Evolutionary conservation across 2,797 vertebrate genomes (phyloP), one percentile per base, ranked within the genome.

Genomic region (Sebastes baramenuke): DNA sequence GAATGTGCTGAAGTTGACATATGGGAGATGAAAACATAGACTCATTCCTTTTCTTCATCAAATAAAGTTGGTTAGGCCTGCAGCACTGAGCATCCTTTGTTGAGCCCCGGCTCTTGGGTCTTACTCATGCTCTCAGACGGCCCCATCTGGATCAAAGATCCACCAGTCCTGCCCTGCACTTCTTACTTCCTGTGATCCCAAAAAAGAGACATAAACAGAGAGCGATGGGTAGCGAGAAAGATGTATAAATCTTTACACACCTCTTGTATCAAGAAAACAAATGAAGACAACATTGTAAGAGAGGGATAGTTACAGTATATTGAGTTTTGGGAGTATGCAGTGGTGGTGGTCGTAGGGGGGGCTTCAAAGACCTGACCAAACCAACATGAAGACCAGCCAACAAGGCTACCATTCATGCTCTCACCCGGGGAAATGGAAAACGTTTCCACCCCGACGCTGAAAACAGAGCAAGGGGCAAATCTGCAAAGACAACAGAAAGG

Each of bases 31-130:
- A 89, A 91, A 90, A 87, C 72, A 84, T 70, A 86, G 62, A 79
- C 52, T 72, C 81, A 81, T 85, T 86, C 77, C 77, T 83, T 85
- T 76, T 78, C 58, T 82, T 73, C 58, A 61, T 90, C 75, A 86
- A 80, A 87, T 88, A 67, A 83, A 83, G 81, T 67, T 75, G 86
- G 73, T 69, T 62, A 25, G 59, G 80, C 77, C 71, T 73, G 68
- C 64, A 90, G 84, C 82, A 94, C 94, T 94, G 82, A 94, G 88
- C 91, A 89, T 83, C 90, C 88, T 93, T 94, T 94, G 93, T 95
- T 92, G 83, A 81, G 84, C 27, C 4, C 14, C 2, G 4, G 75
- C 87, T 85, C 87, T 72, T 72, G 77, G 81, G 81, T 88, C 86
- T 88, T 78, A 83, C 88, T 92, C 65, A 13, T 74, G 49, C 73